A percentile compares a stretch with the other conserved stretches of the same genome.
phyloP scores from a whole-genome alignment of 2,888 invertebrate species.

The Antitype chi region DNA sequence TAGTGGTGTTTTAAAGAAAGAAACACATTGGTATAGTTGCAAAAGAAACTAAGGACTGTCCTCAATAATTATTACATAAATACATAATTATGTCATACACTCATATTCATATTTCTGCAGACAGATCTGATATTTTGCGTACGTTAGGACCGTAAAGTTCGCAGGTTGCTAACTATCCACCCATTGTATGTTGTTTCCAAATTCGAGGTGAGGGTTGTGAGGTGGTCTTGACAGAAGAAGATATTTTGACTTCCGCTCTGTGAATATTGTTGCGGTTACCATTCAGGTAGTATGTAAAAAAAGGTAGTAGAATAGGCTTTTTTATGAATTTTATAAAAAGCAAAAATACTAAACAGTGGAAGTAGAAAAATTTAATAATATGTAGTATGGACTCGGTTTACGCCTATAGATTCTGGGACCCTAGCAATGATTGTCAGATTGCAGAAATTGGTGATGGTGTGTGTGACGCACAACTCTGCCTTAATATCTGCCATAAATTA shows the following conservation, averaged over 20 bases:
- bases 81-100: too few relatives aligned
- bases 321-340: too few relatives aligned
- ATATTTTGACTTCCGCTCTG: background rate
- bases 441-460: background rate
- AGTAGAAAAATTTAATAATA: background rate
- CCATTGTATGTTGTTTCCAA: background rate
- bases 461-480: background rate
- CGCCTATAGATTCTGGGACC: background rate
- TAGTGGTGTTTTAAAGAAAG: too few relatives aligned
- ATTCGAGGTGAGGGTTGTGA: background rate
- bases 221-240: background rate
- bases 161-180: background rate
- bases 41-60: too few relatives aligned
- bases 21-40: too few relatives aligned
- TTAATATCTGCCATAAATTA: background rate
- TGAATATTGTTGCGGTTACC: background rate
- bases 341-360: background rate
- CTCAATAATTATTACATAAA: too few relatives aligned
- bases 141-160: background rate
- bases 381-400: background rate
- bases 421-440: background rate
- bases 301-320: too few relatives aligned
- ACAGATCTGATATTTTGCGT: conserved; percentile 2
- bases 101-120: conserved; percentile 3
- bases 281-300: background rate